Evolutionary conservation across 2,888 invertebrate species (phyloP).

Genomic region (Pecten maximus): DNA sequence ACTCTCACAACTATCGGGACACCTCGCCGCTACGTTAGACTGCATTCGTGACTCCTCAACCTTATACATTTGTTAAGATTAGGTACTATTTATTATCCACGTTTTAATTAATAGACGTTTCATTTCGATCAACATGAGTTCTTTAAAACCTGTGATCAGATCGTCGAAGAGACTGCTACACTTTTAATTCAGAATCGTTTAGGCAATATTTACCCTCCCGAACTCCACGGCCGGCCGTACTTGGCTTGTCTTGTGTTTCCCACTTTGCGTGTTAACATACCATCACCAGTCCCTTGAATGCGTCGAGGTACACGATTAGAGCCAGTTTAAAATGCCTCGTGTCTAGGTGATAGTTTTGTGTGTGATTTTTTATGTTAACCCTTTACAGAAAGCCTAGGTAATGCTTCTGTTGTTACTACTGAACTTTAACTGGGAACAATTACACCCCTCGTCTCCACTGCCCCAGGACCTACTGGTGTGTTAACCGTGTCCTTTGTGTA

Average conservation of each 20-base stretch:
- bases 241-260: not conserved
- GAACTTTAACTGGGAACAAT: conserved; percentile 7
- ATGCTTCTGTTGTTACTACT: not conserved
- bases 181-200: conserved; percentile 27
- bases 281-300: conserved; percentile 1
- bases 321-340: conserved; percentile 10
- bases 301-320: conserved; percentile 30
- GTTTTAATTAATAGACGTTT: conserved; percentile 28
- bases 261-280: not conserved
- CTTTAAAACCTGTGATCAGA: conserved; percentile 24
- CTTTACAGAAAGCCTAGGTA: conserved; percentile 6
- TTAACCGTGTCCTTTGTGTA: conserved; percentile 37
- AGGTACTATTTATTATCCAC: not conserved
- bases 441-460: not conserved
- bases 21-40: not conserved
- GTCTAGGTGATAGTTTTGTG: conserved; percentile 24
- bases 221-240: not conserved
- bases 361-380: not conserved
- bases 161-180: conserved; percentile 20
- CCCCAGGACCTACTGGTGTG: conserved; percentile 9
- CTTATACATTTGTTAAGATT: not conserved
- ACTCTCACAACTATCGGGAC: conserved; percentile 1
- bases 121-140: conserved; percentile 25
- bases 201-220: not conserved
- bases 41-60: conserved; percentile 23